Conservation (phyloP, 2,888 invertebrate genomes). For the Cataglyphis albicans region DNA sequence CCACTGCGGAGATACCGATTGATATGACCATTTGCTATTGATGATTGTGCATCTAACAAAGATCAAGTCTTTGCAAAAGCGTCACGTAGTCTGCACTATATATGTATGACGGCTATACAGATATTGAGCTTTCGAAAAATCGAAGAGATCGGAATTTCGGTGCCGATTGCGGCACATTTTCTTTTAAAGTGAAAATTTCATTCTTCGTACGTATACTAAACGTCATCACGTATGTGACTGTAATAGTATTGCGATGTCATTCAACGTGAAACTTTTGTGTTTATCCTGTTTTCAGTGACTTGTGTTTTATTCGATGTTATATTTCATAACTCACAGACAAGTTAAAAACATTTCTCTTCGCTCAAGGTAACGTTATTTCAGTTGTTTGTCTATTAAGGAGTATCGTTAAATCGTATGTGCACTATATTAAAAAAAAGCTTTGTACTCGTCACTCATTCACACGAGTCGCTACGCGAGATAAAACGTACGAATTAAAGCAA, state of each 20-base stretch:
- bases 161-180: not conserved
- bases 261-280: not conserved
- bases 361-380: not conserved
- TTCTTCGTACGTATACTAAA: not conserved
- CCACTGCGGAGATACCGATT: not conserved
- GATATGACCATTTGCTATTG: slow-evolving; percentile 33
- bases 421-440: not conserved
- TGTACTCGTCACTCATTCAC: not conserved
- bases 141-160: slow-evolving; percentile 1
- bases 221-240: not conserved
- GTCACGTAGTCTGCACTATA: not conserved
- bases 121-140: slow-evolving; percentile 14
- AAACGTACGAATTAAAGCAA: slow-evolving; percentile 6
- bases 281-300: not conserved
- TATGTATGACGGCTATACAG: not conserved
- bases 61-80: slow-evolving; percentile 7
- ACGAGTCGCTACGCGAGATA: not conserved
- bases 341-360: not conserved
- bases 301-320: not conserved
- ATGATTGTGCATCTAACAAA: slow-evolving; percentile 25
- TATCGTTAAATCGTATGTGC: not conserved
- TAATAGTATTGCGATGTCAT: not conserved
- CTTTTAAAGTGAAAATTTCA: not conserved
- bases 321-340: slow-evolving; percentile 11
- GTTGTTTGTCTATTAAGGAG: not conserved